Conservation (phyloP, 2,113 vertebrate species). For the Ophiodon elongatus region DNA sequence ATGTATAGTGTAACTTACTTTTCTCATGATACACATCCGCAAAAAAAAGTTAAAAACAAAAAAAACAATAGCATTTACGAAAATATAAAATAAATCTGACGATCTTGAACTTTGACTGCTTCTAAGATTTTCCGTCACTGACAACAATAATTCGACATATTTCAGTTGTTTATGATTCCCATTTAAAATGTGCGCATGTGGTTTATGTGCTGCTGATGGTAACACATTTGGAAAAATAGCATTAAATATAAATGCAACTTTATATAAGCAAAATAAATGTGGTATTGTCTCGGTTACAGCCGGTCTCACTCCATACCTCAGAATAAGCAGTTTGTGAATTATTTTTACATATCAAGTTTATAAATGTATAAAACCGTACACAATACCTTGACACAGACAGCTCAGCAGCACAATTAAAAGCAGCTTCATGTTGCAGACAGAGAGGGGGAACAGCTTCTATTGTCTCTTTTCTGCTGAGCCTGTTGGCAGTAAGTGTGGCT, state of each 20-base stretch:
- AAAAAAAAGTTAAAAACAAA: too few relatives aligned
- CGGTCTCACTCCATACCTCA: background rate
- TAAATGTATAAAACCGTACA: background rate
- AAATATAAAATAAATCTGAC: too few relatives aligned
- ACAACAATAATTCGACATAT: background rate
- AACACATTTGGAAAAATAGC: background rate
- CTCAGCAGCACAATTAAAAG: conserved; percentile 36
- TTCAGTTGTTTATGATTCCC: background rate
- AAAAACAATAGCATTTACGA: background rate
- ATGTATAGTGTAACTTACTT: background rate
- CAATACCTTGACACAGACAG: conserved; percentile 67
- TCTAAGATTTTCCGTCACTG: background rate
- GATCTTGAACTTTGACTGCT: too few relatives aligned
- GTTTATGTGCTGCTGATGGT: background rate
- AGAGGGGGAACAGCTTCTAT: background rate
- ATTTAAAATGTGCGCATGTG: background rate
- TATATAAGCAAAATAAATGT: background rate
- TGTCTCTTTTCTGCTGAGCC: background rate
- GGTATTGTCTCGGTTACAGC: background rate
- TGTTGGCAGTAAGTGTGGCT: background rate
- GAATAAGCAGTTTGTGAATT: background rate
- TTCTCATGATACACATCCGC: background rate
- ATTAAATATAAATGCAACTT: background rate
- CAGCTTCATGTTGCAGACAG: conserved; percentile 57
- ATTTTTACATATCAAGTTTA: background rate